These are phyloP conservation scores for Heliocidaris tuberculata DNA, from an alignment of 35 echinoderm and acorn worm species.

Conservation along the genomic window DNA sequence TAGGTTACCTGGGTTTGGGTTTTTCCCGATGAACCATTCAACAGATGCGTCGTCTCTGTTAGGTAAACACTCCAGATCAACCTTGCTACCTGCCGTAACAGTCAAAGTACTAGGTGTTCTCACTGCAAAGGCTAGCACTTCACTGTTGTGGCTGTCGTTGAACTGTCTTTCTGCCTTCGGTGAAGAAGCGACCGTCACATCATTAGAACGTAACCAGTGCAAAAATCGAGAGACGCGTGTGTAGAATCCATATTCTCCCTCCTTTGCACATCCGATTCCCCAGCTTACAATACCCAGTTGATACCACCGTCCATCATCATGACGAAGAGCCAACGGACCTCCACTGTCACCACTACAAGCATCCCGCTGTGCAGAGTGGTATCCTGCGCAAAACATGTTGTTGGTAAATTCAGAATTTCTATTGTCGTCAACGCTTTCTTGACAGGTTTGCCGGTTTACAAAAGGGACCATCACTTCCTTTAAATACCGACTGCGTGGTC, in stretches of 20 bases:
- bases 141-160: neutral
- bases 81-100: neutral
- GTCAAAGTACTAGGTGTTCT: neutral
- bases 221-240: slow-evolving; percentile 66
- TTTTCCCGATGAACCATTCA: neutral
- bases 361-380: slow-evolving; percentile 30
- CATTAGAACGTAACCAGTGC: slow-evolving; percentile 54
- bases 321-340: slow-evolving; percentile 50
- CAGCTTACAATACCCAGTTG: too few relatives aligned
- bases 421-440: too few relatives aligned
- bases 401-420: too few relatives aligned
- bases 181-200: neutral
- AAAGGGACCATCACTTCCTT: slow-evolving; percentile 77
- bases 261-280: slow-evolving; percentile 50
- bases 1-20: neutral
- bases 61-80: neutral
- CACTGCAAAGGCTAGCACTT: neutral
- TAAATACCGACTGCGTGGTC: slow-evolving; percentile 59
- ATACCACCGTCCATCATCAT: neutral
- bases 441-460: neutral
- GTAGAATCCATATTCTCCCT: slow-evolving; percentile 84
- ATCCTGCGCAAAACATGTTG: too few relatives aligned
- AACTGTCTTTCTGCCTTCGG: neutral
- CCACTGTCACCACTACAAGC: slow-evolving; percentile 61
- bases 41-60: neutral